Evolutionary conservation across 2,888 invertebrate genomes (phyloP), one percentile per base, ranked within the genome.

Genomic region (Hesperia comma): DNA sequence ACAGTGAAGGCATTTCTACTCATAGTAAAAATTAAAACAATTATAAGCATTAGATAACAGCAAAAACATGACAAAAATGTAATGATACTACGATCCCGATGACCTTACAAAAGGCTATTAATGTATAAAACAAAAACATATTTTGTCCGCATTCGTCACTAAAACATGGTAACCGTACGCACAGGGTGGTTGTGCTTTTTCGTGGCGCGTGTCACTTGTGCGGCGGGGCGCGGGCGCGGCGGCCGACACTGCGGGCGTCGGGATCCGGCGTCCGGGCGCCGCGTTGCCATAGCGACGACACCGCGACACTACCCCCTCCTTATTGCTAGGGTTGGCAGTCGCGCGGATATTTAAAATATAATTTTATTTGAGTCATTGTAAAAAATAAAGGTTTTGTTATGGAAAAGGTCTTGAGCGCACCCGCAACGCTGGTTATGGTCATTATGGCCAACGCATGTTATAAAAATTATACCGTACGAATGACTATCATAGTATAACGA

Each of bases 231-330:
- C 75, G 76, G 77, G 61, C 87, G 92, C 88, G 91, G 92, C 90
- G 86, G 81, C 89, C 87, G 91, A 93, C 94, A 93, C 94, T 90
- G 92, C 92, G 93, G 94, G 91, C 90, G 92, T 91, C 87, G 92
- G 91, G 94, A 93, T 93, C 93, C 93, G 93, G 93, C 93, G 94
- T 84, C 94, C 93, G 93, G 93, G 91, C 86, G 92, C 89, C 89
- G 90, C 88, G 94, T 94, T 86, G 86, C 93, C 93, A 93, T 93
- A 90, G 87, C 93, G 85, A 94, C 94, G 88, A 90, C 92, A 89
- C 92, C 92, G 88, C 84, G 88, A 88, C 88, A 87, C 90, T 87
- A 77, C 79, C 80, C 74, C 73, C 73, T 71, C 2, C 33, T 1
- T 49, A 1, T 1, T 1, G 12, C 12, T 21, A 63, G 63, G 63